Percentiles rank a stretch among this genome's conserved stretches.
Conservation (phyloP, 1,140 invertebrate species). For the Drosophila jambulina region DNA sequence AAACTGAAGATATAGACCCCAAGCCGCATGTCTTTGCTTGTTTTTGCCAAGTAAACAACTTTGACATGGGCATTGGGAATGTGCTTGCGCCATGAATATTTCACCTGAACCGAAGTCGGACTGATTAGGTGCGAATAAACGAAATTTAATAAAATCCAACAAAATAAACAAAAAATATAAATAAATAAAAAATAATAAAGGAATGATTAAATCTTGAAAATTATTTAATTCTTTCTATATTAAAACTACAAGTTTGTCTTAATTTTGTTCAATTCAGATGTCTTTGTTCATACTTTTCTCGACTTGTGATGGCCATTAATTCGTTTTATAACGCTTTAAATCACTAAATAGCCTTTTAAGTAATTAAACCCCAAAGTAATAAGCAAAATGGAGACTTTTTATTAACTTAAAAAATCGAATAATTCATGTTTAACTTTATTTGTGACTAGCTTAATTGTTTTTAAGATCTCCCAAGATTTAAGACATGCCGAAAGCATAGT, state of each 20-base stretch:
- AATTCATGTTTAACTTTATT: background rate
- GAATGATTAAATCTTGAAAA: background rate
- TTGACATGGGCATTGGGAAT: conserved; percentile 27
- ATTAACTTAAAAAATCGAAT: background rate
- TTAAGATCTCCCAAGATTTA: background rate
- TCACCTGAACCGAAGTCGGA: background rate
- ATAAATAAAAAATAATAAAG: background rate
- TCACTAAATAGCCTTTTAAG: background rate
- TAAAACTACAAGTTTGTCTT: background rate
- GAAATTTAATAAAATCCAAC: background rate
- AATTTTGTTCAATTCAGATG: background rate
- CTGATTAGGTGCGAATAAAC: too few species aligned
- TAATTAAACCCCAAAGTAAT: background rate
- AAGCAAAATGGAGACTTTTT: too few species aligned
- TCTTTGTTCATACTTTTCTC: background rate
- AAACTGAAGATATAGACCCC: background rate
- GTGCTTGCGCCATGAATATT: conserved; percentile 17
- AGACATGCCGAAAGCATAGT: background rate
- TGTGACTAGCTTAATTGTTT: background rate
- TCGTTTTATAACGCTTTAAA: background rate
- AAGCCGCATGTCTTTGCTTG: conserved; percentile 8
- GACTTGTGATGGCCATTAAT: background rate
- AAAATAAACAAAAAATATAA: background rate
- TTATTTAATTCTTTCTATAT: background rate
- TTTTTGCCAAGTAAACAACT: conserved; percentile 30